Conservation (phyloP, 2,888 invertebrate species). For the Hirtodrosophila confusa region DNA sequence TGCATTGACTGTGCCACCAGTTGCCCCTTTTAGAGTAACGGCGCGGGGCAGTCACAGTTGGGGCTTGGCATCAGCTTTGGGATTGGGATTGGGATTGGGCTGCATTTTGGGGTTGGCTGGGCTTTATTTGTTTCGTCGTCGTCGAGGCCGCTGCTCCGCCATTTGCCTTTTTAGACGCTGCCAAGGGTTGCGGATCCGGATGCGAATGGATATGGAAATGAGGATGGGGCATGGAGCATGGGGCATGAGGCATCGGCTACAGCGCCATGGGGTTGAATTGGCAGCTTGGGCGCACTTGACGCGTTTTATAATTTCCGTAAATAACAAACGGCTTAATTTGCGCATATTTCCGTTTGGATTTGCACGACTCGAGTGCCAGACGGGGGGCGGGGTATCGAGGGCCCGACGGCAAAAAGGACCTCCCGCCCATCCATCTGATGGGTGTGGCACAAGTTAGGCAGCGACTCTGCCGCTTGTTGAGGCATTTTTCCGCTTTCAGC, state of each 20-base stretch:
- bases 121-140: conserved; percentile 46
- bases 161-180: conserved; percentile 49
- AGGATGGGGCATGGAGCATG: neutral
- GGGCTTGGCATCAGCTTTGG: conserved; percentile 19
- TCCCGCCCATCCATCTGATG: neutral
- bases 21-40: conserved; percentile 21
- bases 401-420: neutral
- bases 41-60: neutral
- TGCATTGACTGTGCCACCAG: conserved; percentile 70
- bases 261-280: conserved; percentile 47
- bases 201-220: neutral
- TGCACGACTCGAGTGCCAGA: conserved; percentile 73
- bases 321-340: conserved; percentile 83
- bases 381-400: neutral
- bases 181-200: conserved; percentile 43
- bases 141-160: conserved; percentile 47
- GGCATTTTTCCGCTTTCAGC: conserved; percentile 34
- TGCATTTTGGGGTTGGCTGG: conserved; percentile 16
- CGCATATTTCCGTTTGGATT: conserved; percentile 80
- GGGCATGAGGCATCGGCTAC: neutral
- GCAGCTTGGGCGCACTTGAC: conserved; percentile 76
- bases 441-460: conserved; percentile 23
- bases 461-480: conserved; percentile 17
- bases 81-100: conserved; percentile 23
- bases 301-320: conserved; percentile 82